Evolutionary conservation across 2,113 vertebrate species (phyloP), one percentile per base, ranked within the genome.

Genomic region (Sciurus niger): DNA sequence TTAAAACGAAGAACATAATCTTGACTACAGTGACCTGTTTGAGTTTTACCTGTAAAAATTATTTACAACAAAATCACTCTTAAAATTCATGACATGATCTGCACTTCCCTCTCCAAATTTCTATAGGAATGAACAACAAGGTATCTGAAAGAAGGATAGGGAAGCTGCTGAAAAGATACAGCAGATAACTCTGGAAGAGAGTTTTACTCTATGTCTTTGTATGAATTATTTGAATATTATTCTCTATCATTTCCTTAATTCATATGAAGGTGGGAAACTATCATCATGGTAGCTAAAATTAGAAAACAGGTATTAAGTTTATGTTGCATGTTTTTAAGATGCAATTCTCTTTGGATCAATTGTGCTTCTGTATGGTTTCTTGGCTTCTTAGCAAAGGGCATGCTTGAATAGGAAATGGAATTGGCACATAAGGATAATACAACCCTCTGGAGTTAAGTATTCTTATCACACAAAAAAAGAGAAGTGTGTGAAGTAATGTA

Each of bases 341-440:
- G 30, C 0, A 84, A 46, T 82, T 91, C 65, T 60, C 43, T 72
- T 17, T 43, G 43, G 17, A 80, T 80, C 72, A 30, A 4, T 79
- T 90, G 6, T 83, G 30, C 55, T 85, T 84, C 25, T 79, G 22
- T 65, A 8, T 53, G 24, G 0, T 32, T 20, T 78, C 24, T 89
- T 83, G 65, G 72, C 53, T 93, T 94, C 55, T 74, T 20, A 90
- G 70, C 12, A 86, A 73, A 97, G n/a, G 32, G 9, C 20, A 51
- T 79, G 25, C 40, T 88, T 95, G 80, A 87, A 51, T 28, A 90
- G 55, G 51, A 90, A 55, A 22, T 53, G 1, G 51, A 80, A 92
- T 87, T 78, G 12, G 32, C 87, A 80, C 2, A 53, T 70, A 70
- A 4, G 79, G 40, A 89, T 11, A 25, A 11, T 48, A 5, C 55